phyloP scores from a whole-genome alignment of 2,888 invertebrate genomes.

The Agapostemon virescens region DNA sequence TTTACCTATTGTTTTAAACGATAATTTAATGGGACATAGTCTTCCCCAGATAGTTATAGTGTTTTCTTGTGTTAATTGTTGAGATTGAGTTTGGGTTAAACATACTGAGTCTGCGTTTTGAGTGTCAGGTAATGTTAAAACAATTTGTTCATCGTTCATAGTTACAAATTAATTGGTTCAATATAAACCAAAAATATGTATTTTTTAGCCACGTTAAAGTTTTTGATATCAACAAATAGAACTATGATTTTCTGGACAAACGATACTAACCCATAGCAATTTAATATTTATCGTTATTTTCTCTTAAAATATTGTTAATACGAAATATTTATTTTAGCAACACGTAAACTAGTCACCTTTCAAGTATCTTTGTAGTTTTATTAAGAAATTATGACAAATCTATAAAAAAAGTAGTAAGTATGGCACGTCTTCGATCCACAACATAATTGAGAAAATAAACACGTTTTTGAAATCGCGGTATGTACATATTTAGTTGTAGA shows the following conservation, averaged over 20 bases:
- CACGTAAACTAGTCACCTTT: not conserved
- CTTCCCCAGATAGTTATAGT: conserved; percentile 69
- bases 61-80: conserved; percentile 56
- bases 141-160: conserved; percentile 59
- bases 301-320: not conserved
- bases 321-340: not conserved
- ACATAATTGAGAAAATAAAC: conserved; percentile 19
- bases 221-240: not conserved
- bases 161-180: conserved; percentile 35
- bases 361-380: not conserved
- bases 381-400: not conserved
- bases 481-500: conserved; percentile 7
- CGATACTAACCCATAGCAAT: conserved; percentile 32
- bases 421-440: not conserved
- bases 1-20: conserved; percentile 61
- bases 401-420: not conserved
- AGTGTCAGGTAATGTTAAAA: conserved; percentile 71
- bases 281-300: conserved; percentile 1
- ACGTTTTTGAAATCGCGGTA: conserved; percentile 14
- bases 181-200: conserved; percentile 33
- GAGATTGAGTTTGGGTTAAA: conserved; percentile 72
- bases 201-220: not conserved
- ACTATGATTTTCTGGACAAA: not conserved
- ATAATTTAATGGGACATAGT: conserved; percentile 62
- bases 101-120: conserved; percentile 68